Conservation (phyloP, 2,797 vertebrate genomes). For the Chlorospingus semifuscus region DNA sequence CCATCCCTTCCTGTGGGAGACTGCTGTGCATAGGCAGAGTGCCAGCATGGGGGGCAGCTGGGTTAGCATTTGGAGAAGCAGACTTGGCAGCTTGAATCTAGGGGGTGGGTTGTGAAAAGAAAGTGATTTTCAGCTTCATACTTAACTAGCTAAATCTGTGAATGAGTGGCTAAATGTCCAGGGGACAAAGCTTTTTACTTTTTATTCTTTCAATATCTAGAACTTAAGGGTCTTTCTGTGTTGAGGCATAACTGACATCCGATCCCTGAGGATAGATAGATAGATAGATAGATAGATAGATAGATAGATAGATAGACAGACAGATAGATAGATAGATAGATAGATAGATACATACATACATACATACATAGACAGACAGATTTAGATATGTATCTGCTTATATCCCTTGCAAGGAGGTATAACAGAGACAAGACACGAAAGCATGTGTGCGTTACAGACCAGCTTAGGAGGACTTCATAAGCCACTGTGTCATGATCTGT, state of each 20-base stretch:
- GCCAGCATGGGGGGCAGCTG: neutral
- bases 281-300: neutral
- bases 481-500: neutral
- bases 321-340: neutral
- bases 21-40: neutral
- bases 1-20: neutral
- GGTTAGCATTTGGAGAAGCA: neutral
- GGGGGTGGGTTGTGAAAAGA: neutral
- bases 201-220: neutral
- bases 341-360: neutral
- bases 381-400: neutral
- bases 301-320: neutral
- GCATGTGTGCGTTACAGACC: fast-evolving
- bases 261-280: neutral
- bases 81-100: neutral
- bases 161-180: neutral
- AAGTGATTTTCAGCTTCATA: neutral
- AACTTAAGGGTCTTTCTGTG: neutral
- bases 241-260: neutral
- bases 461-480: neutral
- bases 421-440: neutral
- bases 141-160: neutral
- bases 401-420: neutral
- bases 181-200: neutral
- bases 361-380: fast-evolving